Percentiles rank a stretch among this genome's conserved stretches.
phyloP scores from a whole-genome alignment of 2,797 vertebrate species.

The Tamandua tetradactyla region DNA sequence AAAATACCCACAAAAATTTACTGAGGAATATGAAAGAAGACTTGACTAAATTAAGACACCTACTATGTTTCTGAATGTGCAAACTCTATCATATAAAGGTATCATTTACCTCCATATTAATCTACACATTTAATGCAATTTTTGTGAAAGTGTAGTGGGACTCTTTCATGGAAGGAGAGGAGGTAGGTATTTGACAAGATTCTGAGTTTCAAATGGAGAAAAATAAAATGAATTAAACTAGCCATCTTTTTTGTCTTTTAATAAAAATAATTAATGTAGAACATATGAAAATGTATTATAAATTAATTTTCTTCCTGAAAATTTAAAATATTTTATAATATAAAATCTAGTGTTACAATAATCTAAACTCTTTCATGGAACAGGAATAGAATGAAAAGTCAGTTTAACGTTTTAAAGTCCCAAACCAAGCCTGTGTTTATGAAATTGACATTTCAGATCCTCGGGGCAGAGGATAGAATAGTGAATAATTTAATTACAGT shows the following conservation, averaged over 20 bases:
- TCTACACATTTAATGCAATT: slow-evolving; percentile 43
- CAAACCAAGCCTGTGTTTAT: slow-evolving; percentile 45
- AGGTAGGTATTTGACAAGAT: background rate
- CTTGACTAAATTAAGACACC: slow-evolving; percentile 25
- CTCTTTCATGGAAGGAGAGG: background rate
- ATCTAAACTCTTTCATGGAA: slow-evolving; percentile 31
- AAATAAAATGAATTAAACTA: slow-evolving; percentile 10
- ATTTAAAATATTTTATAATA: slow-evolving; percentile 52
- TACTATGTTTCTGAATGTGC: background rate
- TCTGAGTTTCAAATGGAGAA: slow-evolving; percentile 32
- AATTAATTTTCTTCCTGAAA: slow-evolving; percentile 50
- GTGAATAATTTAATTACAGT: slow-evolving; percentile 59
- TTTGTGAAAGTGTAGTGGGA: background rate
- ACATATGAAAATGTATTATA: slow-evolving; percentile 47
- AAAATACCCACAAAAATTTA: slow-evolving; percentile 40
- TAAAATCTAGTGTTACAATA: slow-evolving; percentile 40
- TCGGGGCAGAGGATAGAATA: background rate
- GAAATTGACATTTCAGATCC: slow-evolving; percentile 45
- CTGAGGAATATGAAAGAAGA: slow-evolving; percentile 14
- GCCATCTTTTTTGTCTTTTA: slow-evolving; percentile 17
- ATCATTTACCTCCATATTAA: slow-evolving; percentile 37
- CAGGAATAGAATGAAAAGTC: slow-evolving; percentile 43
- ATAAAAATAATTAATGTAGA: slow-evolving; percentile 20
- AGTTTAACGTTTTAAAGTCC: slow-evolving; percentile 44
- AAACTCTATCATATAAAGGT: background rate